phyloP scores from a whole-genome alignment of 2,888 invertebrate species.

The Apamea epomidion region DNA sequence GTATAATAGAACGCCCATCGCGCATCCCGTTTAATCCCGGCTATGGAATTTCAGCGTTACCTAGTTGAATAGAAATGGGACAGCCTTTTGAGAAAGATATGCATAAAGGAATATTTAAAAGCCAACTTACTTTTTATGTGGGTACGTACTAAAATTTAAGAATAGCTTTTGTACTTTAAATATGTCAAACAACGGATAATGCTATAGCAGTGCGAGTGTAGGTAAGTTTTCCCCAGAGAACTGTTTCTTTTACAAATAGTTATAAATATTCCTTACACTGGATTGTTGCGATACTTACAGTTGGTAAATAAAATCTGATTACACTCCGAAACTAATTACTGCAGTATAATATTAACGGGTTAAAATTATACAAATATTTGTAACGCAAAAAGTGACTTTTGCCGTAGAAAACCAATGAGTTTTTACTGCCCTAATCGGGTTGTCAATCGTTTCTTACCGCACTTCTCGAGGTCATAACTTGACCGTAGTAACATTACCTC shows the following conservation, averaged over 20 bases:
- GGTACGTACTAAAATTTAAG: conserved; percentile 29
- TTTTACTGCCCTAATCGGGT: conserved; percentile 5
- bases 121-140: conserved; percentile 52
- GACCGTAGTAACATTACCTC: conserved; percentile 9
- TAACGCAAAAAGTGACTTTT: background rate
- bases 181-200: conserved; percentile 26
- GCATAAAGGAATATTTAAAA: conserved; percentile 57
- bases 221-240: background rate
- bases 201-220: background rate
- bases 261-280: background rate
- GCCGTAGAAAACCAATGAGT: conserved; percentile 9
- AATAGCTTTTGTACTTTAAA: conserved; percentile 42
- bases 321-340: background rate
- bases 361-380: conserved; percentile 20
- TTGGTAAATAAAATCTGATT: background rate
- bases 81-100: conserved; percentile 53
- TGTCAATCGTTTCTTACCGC: conserved; percentile 15
- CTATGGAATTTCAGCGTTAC: conserved; percentile 54
- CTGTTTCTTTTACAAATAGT: background rate
- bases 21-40: conserved; percentile 47
- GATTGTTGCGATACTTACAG: background rate
- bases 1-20: conserved; percentile 35
- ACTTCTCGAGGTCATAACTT: conserved; percentile 18
- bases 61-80: conserved; percentile 60
- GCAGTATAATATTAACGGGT: background rate